phyloP scores from a whole-genome alignment of 2,113 vertebrate species.

The Malurus elegans region DNA sequence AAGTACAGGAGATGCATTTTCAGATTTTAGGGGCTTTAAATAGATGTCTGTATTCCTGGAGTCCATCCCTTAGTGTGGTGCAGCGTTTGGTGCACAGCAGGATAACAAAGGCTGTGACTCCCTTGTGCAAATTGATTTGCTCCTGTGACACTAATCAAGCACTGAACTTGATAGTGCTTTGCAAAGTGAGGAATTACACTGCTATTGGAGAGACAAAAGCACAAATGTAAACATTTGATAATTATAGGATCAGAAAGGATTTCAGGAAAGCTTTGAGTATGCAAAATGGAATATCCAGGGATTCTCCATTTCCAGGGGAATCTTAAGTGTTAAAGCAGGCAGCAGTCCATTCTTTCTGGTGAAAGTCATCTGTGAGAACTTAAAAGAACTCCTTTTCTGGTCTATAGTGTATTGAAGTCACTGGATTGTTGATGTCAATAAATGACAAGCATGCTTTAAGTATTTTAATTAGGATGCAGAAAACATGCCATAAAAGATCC shows the following conservation, averaged over 20 bases:
- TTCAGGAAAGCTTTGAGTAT: not conserved
- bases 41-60: not conserved
- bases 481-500: not conserved
- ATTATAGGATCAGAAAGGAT: not conserved
- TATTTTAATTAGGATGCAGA: not conserved
- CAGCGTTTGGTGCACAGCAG: not conserved
- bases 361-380: not conserved
- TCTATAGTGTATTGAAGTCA: not conserved
- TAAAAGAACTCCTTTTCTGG: not conserved
- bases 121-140: not conserved
- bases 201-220: not conserved
- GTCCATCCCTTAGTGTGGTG: not conserved
- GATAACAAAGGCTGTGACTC: not conserved
- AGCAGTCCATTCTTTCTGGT: not conserved
- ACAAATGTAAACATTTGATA: not conserved
- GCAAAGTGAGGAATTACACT: not conserved
- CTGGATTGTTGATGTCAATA: not conserved
- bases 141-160: not conserved
- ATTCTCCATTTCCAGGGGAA: not conserved
- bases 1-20: not conserved
- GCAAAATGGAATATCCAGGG: not conserved
- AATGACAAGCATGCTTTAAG: accelerated
- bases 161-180: not conserved
- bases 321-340: not conserved
- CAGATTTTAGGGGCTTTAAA: not conserved